A percentile compares a stretch with the other conserved stretches of the same genome.
phyloP scores from a whole-genome alignment of 2,888 invertebrate genomes.

The Lamellibrachia satsuma region DNA sequence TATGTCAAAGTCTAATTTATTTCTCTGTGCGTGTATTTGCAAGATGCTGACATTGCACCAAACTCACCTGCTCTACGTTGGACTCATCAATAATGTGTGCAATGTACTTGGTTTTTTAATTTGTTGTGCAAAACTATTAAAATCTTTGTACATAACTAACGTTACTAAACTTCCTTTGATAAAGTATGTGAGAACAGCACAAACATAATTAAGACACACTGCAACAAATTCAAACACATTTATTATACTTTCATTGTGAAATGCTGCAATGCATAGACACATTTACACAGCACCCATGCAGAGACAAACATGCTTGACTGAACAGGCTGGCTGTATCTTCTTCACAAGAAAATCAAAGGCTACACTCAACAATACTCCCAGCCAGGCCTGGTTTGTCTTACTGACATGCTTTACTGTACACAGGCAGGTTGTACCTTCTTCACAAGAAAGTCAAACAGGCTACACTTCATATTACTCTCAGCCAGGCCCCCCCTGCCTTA shows the following conservation, averaged over 20 bases:
- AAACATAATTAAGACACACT: not conserved
- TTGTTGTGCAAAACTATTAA: no score
- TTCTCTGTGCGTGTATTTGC: no score
- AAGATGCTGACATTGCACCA: no score
- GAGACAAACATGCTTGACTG: not conserved
- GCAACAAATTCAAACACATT: conserved; percentile 17
- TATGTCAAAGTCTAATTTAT: no score
- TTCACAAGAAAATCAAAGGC: not conserved
- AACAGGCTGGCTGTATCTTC: not conserved
- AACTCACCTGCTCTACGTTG: no score
- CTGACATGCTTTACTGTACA: not conserved
- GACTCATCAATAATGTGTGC: no score
- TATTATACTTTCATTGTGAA: not conserved
- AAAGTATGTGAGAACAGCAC: not conserved
- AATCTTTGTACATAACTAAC: no score
- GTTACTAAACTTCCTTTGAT: not conserved
- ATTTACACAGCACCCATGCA: not conserved
- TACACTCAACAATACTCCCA: not conserved
- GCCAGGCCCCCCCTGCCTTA: not conserved
- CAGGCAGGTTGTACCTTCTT: not conserved
- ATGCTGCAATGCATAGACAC: conserved; percentile 12
- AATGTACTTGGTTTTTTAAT: no score
- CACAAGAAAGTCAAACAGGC: not conserved
- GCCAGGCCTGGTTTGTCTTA: not conserved
- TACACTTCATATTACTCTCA: not conserved